A percentile compares a stretch with the other conserved stretches of the same genome.
Evolutionary conservation across 2,888 invertebrate species (phyloP).

Genomic region (Rhingia rostrata): DNA sequence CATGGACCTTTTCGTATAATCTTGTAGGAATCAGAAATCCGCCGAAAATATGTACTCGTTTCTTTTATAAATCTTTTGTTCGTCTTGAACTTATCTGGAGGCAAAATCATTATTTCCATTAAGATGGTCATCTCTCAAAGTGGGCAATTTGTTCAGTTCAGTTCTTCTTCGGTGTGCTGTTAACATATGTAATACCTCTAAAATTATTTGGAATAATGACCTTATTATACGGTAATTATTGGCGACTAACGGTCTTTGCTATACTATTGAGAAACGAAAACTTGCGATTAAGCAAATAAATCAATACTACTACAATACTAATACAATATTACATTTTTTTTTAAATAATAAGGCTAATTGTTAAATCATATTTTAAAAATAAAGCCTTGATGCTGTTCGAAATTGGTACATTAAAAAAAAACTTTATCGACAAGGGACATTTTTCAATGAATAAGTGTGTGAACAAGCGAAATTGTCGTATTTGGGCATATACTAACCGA

Average conservation of each 20-base stretch:
- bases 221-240: neutral
- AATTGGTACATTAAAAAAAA: too few species aligned
- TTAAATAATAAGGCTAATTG: too few species aligned
- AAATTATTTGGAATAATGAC: constrained; percentile 35
- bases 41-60: neutral
- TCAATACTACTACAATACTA: too few species aligned
- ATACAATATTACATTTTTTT: too few species aligned
- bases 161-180: constrained; percentile 5
- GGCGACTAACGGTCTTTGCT: neutral
- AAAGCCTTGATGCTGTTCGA: too few species aligned
- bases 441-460: too few species aligned
- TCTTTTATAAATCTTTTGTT: constrained; percentile 13
- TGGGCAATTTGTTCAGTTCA: constrained; percentile 18
- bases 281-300: too few species aligned
- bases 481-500: too few species aligned
- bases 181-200: constrained; percentile 1
- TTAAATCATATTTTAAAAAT: too few species aligned
- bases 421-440: too few species aligned
- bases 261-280: too few species aligned
- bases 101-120: constrained; percentile 7
- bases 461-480: too few species aligned
- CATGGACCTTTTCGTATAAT: constrained; percentile 12
- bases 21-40: constrained; percentile 22
- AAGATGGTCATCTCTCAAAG: constrained; percentile 19
- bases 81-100: constrained; percentile 14